Base-by-base conservation (phyloP, 2,113 vertebrate genomes). In the Camelus dromedarius region DNA sequence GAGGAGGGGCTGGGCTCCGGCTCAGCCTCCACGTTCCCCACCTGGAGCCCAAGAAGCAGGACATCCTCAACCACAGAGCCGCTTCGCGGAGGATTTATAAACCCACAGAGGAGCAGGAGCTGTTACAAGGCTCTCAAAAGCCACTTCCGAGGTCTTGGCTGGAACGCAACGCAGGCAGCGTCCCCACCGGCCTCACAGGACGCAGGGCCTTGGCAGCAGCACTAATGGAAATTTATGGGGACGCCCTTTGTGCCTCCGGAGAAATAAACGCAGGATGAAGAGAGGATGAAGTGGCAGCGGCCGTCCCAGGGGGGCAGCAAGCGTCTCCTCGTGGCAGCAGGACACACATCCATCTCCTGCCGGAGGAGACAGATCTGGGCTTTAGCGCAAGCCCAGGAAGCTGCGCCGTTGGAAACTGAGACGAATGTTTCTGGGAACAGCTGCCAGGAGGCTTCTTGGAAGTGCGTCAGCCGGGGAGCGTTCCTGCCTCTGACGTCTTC, bases 231-330 rank as follows among this genome's bases (percentile, higher is more conserved):
- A 72, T 28, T 28, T 32, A 92, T 20, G 80, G 67, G 73, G 89
- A 58, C 0, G 8, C 46, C 64, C 81, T 72, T 13, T 46, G 82
- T 42, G 90, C 76, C 0, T 1, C 58, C 11, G 67, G 58, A 75
- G 93, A 58, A 14, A 24, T 2, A 30, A 19, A 11, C 0, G 2
- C 93, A 1, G 48, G 22, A 9, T 0, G 5, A 30, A 56, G 26
- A 28, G 19, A 50, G 54, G 35, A 35, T 8, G 28, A n/a, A 5
- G 46, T 0, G 66, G 42, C 14, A 0, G 24, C 1, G 0, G 6
- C 16, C 30, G 38, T 73, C 83, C 83, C 28, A 2, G 38, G 62
- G 64, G 9, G 10, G 22, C 48, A 0, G 18, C 7, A 4, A 32
- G 70, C 42, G 14, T 22, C 2, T 0, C 79, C 35, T 32, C 0